Evolutionary conservation across 2,888 invertebrate species (phyloP), one percentile per base, ranked within the genome.

Genomic region (Corbicula japonica): DNA sequence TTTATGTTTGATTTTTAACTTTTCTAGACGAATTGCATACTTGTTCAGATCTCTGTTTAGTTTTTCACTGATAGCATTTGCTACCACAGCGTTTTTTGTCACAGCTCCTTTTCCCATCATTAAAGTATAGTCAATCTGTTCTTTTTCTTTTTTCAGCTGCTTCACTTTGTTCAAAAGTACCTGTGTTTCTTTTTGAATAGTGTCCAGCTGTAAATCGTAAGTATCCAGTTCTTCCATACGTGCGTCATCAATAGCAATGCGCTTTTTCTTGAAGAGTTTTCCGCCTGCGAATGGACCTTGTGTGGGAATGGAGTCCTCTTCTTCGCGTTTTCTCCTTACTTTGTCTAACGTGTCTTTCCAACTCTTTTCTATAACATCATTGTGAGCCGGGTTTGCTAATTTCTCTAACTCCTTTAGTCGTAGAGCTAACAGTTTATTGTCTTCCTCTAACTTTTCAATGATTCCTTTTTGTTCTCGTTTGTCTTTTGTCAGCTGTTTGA

Each of bases 11-110:
- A 76, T 2, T 56, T 77, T 83, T 12, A 83, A 35, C 44, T 76
- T 77, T 54, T 83, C 76, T n/a, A 83, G 54, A 2, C 79, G 70
- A 46, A 69, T 68, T n/a, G 79, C 66, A 48, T 76, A 80, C 50
- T 76, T 79, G 48, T 83, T 77, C 18, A 83, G 50, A 38, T 83
- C 83, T 28, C 76, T 65, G 32, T 79, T 80, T 1, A 83, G 48
- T 66, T 68, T 74, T 46, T 83, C 79, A 32, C 68, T 74, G 3
- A 83, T 71, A 12, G 76, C 79, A 48, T 74, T 74, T 5, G 68
- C 74, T 30, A 80, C 58, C 8, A 56, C 58, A 4, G 70, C 70
- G 44, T 83, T 83, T 54, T 62, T 66, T 15, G 63, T 71, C 15
- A 75, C 38, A 34, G 41, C 63, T 38, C 79, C 76, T 41, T 77